Conservation (phyloP, 2,113 vertebrate species). For the Equus przewalskii region DNA sequence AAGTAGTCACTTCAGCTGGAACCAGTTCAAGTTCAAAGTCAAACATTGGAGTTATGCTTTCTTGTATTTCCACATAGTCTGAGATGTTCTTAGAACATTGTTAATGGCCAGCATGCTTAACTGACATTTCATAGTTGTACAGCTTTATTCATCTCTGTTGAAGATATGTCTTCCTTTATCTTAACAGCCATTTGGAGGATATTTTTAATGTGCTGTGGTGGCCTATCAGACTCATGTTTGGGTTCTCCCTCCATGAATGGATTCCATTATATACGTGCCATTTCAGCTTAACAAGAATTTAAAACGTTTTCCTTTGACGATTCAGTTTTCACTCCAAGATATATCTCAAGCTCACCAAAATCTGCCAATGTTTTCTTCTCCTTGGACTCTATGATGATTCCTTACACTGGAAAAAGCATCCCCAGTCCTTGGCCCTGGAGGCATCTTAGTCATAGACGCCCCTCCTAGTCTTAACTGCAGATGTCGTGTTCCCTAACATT, state of each 20-base stretch:
- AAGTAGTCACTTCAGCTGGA: not conserved
- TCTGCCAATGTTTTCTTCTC: not conserved
- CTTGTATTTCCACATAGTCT: not conserved
- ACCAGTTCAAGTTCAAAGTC: not conserved
- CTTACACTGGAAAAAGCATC: not conserved
- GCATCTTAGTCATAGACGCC: fast-evolving
- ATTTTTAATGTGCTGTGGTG: not conserved
- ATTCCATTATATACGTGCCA: not conserved
- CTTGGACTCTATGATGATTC: not conserved
- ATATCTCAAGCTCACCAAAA: not conserved
- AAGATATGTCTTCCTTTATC: not conserved
- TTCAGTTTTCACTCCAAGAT: not conserved
- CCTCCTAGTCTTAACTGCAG: fast-evolving
- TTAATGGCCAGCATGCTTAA: not conserved
- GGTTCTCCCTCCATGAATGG: not conserved
- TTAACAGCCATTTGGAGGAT: not conserved
- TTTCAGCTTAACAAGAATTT: not conserved
- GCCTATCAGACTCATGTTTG: not conserved
- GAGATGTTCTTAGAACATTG: not conserved
- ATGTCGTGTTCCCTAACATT: not conserved
- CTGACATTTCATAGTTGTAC: not conserved
- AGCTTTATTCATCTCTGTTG: not conserved
- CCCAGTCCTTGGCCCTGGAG: not conserved
- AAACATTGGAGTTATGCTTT: not conserved
- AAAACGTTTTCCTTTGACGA: not conserved